Conservation (phyloP, 1,140 invertebrate species). For the Aphidius ervi region DNA sequence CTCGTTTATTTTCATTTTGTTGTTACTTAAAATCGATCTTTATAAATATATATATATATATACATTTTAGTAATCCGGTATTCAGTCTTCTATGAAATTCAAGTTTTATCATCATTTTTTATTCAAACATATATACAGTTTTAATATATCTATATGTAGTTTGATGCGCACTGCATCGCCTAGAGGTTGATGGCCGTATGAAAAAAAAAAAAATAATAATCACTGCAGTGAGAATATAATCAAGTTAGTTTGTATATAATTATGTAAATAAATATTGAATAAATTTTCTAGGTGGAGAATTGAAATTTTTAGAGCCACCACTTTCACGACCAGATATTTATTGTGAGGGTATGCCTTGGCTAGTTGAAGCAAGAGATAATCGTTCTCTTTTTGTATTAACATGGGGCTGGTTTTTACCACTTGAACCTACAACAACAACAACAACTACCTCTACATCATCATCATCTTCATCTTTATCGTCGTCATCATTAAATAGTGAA, state of each 20-base stretch:
- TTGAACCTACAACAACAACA: slow-evolving; percentile 27
- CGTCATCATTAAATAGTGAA: slow-evolving; percentile 44
- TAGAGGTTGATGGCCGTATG: too few species aligned
- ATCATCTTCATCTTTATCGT: slow-evolving; percentile 44
- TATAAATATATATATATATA: too few species aligned
- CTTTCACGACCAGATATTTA: slow-evolving; percentile 59
- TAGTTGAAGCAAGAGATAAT: slow-evolving; percentile 69
- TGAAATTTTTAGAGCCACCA: slow-evolving; percentile 60
- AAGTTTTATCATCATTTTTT: background rate
- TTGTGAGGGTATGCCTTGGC: slow-evolving; percentile 70
- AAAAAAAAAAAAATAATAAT: too few species aligned
- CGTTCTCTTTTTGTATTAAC: slow-evolving; percentile 70
- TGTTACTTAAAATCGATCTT: too few species aligned
- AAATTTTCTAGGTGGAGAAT: slow-evolving; percentile 54
- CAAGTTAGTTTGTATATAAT: background rate
- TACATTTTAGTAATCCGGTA: too few species aligned
- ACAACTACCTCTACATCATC: slow-evolving; percentile 51
- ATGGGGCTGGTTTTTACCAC: slow-evolving; percentile 62
- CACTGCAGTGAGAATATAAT: too few species aligned
- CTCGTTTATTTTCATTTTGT: background rate
- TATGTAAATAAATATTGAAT: slow-evolving; percentile 20
- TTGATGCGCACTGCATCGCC: too few species aligned
- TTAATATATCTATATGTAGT: too few species aligned
- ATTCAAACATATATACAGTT: too few species aligned
- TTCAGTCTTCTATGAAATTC: background rate